A percentile compares a stretch with the other conserved stretches of the same genome.
phyloP scores from a whole-genome alignment of 2,888 invertebrate genomes.

The Clusia tigrina region DNA sequence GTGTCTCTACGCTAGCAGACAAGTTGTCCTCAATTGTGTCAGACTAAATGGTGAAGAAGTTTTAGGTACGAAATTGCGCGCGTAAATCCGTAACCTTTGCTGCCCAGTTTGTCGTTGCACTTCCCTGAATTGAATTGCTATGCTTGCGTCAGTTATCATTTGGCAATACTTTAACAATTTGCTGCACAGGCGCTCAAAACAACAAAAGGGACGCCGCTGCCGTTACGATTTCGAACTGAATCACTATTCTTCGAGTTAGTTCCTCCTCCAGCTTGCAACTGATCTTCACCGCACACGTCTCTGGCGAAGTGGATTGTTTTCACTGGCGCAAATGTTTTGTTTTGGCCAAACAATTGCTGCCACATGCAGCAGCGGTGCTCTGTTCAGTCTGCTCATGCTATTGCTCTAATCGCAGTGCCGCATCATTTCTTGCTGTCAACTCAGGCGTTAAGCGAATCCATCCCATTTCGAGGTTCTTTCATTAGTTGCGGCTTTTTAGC shows the following conservation, averaged over 20 bases:
- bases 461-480: conserved; percentile 13
- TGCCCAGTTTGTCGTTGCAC: not conserved
- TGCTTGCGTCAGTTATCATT: conserved; percentile 22
- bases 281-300: conserved; percentile 17
- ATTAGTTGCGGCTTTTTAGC: conserved; percentile 17
- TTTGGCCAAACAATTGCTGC: conserved; percentile 25
- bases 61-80: not conserved
- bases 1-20: conserved; percentile 38
- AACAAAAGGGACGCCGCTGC: conserved; percentile 14
- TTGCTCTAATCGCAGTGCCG: conserved; percentile 20
- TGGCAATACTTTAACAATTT: conserved; percentile 32
- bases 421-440: conserved; percentile 19
- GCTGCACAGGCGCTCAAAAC: conserved; percentile 17
- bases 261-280: not conserved
- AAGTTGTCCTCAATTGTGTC: conserved; percentile 40
- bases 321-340: not conserved
- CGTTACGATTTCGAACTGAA: not conserved
- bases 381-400: conserved; percentile 12
- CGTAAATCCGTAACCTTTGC: not conserved
- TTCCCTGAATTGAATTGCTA: conserved; percentile 13
- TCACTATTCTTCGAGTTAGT: not conserved
- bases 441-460: conserved; percentile 30
- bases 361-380: conserved; percentile 11
- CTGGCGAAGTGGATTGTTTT: not conserved
- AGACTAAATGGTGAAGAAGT: not conserved